Evolutionary conservation across 2,113 vertebrate species (phyloP).

Genomic region (Coturnix japonica): DNA sequence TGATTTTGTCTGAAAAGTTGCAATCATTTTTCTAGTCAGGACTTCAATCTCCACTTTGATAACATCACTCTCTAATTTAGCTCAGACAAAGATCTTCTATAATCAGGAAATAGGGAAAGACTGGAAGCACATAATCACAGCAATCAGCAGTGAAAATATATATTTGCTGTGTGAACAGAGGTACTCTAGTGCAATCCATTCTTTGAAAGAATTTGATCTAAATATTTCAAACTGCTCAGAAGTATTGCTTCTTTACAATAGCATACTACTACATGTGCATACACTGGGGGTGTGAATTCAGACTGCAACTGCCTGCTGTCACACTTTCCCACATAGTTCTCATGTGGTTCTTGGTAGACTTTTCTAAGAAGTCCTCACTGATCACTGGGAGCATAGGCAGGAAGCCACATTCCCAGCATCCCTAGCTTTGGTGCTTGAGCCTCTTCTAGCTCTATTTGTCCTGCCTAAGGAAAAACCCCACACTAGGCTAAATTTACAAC

Average conservation of each 20-base stretch:
- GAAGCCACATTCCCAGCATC: neutral
- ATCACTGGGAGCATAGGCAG: fast-evolving
- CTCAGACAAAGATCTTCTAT: neutral
- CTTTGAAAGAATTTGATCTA: neutral
- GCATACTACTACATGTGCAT: fast-evolving
- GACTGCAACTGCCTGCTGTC: too few relatives aligned
- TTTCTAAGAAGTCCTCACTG: fast-evolving
- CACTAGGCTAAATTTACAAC: neutral
- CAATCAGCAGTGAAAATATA: neutral
- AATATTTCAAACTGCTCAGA: neutral
- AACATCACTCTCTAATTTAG: neutral
- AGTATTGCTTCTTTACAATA: neutral
- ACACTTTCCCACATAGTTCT: neutral
- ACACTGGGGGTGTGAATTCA: neutral
- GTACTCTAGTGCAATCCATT: neutral
- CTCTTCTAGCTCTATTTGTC: neutral
- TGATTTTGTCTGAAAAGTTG: neutral
- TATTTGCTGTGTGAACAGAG: neutral
- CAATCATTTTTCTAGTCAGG: neutral
- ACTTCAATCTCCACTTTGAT: neutral
- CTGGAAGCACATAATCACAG: neutral
- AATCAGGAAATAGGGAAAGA: neutral
- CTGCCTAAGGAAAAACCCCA: neutral
- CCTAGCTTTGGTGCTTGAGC: fast-evolving
- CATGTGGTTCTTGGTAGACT: neutral